Base-by-base conservation (phyloP, 2,797 vertebrate species). In the Gambusia yucatana region DNA sequence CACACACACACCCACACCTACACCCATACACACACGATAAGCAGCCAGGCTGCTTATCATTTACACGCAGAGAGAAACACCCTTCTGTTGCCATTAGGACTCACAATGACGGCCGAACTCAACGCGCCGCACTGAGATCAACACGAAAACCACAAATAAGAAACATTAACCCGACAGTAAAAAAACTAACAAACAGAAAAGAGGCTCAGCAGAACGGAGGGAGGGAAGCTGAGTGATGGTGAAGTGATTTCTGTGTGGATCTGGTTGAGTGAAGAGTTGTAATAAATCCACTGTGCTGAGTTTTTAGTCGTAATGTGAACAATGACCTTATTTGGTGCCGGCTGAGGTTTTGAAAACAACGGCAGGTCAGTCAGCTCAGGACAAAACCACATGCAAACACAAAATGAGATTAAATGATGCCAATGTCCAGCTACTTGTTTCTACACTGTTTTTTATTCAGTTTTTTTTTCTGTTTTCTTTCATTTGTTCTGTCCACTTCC, bases 1-100 rank as follows among this genome's bases (percentile, higher is more conserved):
- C 61, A n/a, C 76, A 46, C 82, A 52, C 85, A 78, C 82, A 81
- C 84, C 74, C 75, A 39, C 74, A 59, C 83, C 80, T 30, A 17
- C 30, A 20, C 16, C 1, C 61, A 4, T 17, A 69, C 39, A 13
- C 65, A n/a, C 39, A 83, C 84, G 93, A 94, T 94, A 94, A 94
- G 91, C 92, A 84, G 88, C 76, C n/a, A 83, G 52, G 83, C 75
- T 43, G 82, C 90, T 93, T 95, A 95, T 94, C 92, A 78, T 87
- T 77, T 78, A 82, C 86, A 78, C 80, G 75, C 90, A 92, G 89
- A 72, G 11, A 87, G 77, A 89, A 87, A 90, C 82, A 44, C 86
- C 85, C 85, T 72, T 2, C 78, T 39, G 33, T 84, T 88, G 82
- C 84, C 90, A 83, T 86, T 78, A 76, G 8, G 77, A 85, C 84